These are phyloP conservation scores for Malurus alboscapulatus DNA, from an alignment of 2,113 vertebrate genomes.

Conservation along the genomic window DNA sequence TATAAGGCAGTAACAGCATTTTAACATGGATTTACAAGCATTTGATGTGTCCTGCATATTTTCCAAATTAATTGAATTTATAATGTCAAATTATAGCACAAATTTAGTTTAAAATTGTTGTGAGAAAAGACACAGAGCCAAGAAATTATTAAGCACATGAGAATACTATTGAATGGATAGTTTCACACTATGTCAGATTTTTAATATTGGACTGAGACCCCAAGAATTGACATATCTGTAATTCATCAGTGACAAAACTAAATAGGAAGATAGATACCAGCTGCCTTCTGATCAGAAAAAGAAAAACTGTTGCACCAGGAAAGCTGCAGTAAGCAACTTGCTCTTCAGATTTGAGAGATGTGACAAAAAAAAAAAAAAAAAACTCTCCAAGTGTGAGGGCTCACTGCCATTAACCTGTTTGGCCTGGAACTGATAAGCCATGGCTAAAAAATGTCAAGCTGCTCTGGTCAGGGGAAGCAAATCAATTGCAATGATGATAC, in stretches of 20 bases:
- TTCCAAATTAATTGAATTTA: conserved; percentile 44
- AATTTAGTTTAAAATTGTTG: conserved; percentile 16
- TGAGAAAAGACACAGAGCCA: not conserved
- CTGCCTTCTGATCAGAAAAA: not conserved
- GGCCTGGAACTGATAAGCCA: not conserved
- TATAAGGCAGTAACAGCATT: conserved; percentile 28
- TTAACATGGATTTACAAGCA: conserved; percentile 34
- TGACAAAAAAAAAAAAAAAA: not conserved
- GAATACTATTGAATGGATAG: not conserved
- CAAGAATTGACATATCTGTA: not conserved
- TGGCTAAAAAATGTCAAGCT: not conserved
- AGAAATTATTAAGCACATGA: not conserved
- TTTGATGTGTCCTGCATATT: conserved; percentile 2
- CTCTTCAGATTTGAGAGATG: not conserved
- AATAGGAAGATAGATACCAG: not conserved
- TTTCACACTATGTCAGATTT: not conserved
- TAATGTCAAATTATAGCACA: conserved; percentile 7
- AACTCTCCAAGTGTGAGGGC: not conserved
- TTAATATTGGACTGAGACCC: not conserved
- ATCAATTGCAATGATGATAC: not conserved
- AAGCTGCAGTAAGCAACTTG: not conserved
- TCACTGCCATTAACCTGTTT: not conserved
- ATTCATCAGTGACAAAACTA: not conserved
- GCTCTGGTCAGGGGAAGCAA: not conserved
- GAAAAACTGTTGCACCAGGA: not conserved